These are phyloP conservation scores for Anaspis maculata DNA, from an alignment of 2,888 invertebrate species.

Conservation along the genomic window DNA sequence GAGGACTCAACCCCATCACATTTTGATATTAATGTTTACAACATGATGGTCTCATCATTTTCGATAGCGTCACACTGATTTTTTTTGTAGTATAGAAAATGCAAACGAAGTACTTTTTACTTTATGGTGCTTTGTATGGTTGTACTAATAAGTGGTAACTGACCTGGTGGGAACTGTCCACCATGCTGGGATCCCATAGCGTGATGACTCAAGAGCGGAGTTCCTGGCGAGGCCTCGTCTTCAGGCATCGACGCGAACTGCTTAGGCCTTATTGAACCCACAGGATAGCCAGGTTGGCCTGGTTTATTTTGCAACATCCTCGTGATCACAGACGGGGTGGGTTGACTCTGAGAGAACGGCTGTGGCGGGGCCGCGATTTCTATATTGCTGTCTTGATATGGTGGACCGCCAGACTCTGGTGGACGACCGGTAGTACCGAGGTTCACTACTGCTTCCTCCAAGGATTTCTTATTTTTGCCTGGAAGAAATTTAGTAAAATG, in stretches of 20 bases:
- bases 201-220: too few relatives aligned
- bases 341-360: slow-evolving; percentile 44
- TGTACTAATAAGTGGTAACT: too few relatives aligned
- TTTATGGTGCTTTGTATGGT: too few relatives aligned
- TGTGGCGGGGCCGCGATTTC: slow-evolving; percentile 45
- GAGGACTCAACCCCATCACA: too few relatives aligned
- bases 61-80: too few relatives aligned
- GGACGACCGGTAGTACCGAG: slow-evolving; percentile 47
- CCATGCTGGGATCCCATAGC: too few relatives aligned
- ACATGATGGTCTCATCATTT: too few relatives aligned
- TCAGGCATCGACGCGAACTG: slow-evolving; percentile 32
- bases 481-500: not conserved
- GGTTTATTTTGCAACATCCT: slow-evolving; percentile 50
- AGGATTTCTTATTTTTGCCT: slow-evolving; percentile 36
- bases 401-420: slow-evolving; percentile 35
- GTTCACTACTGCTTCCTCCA: slow-evolving; percentile 44
- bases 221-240: slow-evolving; percentile 21
- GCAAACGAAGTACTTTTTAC: too few relatives aligned
- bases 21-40: too few relatives aligned
- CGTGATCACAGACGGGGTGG: slow-evolving; percentile 53
- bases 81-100: too few relatives aligned
- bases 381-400: slow-evolving; percentile 23
- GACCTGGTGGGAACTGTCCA: too few relatives aligned
- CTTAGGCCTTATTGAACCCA: slow-evolving; percentile 30
- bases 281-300: slow-evolving; percentile 23